Base-by-base conservation (phyloP, 2,888 invertebrate species). In the Phorcus lineatus region DNA sequence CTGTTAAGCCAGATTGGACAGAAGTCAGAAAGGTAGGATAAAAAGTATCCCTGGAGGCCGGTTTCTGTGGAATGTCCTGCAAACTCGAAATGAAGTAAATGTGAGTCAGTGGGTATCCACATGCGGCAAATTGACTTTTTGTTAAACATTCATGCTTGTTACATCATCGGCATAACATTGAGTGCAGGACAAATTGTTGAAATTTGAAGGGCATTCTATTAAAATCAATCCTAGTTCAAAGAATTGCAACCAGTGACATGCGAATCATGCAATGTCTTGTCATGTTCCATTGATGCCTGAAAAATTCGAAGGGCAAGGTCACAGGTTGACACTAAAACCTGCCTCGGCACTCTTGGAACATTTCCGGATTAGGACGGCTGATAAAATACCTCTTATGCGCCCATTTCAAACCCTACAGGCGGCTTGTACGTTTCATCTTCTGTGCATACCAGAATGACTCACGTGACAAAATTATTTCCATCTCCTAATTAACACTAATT, bases 401-500 rank as follows among this genome's bases (percentile, higher is more conserved):
- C 62, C 24, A 28, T 62, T 28, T 24, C 62, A 28, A 62, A 24
- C 62, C 62, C 62, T 62, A 62, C 62, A 62, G 62, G 62, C 62
- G 28, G 62, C 62, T 28, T 28, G 28, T 28, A 4, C 62, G 28
- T 62, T 62, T 62, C 62, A 62, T 62, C 62, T 62, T 62, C 62
- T 16, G 11, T 28, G 28, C 62, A 62, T 28, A 17, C 62, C 62
- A 62, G 62, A 28, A 24, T 62, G 62, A 62, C 28, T 62, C 62
- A 62, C 62, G 62, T 62, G 62, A 62, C 62, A 24, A 62, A 62
- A 62, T 62, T 62, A 62, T 62, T 62, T 13, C 62, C 28, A 28
- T 62, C 28, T 62, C 62, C 62, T 62, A 62, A 62, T 62, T 62
- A 62, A 62, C 62, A 62, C 62, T 62, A 62, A 62, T 62, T 62